phyloP scores from a whole-genome alignment of 2,888 invertebrate genomes.

The Idaea dimidiata region DNA sequence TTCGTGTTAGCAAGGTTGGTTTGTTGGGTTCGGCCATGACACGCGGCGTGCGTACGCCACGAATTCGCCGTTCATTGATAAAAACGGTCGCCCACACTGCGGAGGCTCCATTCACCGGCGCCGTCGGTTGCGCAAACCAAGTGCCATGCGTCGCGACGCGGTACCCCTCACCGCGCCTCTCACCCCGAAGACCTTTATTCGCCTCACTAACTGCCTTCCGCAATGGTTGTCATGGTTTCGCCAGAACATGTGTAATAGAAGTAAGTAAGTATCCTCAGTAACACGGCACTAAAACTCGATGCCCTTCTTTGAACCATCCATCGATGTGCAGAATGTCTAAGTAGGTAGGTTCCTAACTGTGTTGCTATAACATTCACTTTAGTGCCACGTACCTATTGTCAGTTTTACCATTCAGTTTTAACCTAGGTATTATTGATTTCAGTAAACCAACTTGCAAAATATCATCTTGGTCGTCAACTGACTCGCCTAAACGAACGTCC shows the following conservation, averaged over 20 bases:
- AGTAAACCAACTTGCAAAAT: too few species aligned
- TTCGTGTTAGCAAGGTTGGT: conserved; percentile 63
- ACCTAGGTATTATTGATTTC: too few species aligned
- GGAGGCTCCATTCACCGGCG: conserved; percentile 74
- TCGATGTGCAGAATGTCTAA: background rate
- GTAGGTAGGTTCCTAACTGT: background rate
- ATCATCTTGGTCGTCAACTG: too few species aligned
- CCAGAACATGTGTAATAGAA: conserved; percentile 21
- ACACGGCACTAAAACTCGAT: background rate
- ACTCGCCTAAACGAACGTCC: too few species aligned
- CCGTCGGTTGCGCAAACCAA: conserved; percentile 63
- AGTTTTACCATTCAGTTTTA: too few species aligned
- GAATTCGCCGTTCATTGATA: conserved; percentile 78
- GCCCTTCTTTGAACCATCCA: background rate
- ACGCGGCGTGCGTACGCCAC: conserved; percentile 69
- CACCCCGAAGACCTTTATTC: conserved; percentile 52
- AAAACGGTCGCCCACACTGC: conserved; percentile 71
- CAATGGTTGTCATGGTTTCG: conserved; percentile 32
- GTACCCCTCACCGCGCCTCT: conserved; percentile 29
- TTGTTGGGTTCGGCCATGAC: conserved; percentile 63
- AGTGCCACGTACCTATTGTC: too few species aligned
- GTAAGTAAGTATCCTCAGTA: too few species aligned
- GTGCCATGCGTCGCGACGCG: conserved; percentile 53
- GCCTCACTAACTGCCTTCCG: conserved; percentile 44
- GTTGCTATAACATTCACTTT: too few species aligned